Evolutionary conservation across 2,113 vertebrate genomes (phyloP), one percentile per base, ranked within the genome.

Genomic region (Talpa occidentalis): DNA sequence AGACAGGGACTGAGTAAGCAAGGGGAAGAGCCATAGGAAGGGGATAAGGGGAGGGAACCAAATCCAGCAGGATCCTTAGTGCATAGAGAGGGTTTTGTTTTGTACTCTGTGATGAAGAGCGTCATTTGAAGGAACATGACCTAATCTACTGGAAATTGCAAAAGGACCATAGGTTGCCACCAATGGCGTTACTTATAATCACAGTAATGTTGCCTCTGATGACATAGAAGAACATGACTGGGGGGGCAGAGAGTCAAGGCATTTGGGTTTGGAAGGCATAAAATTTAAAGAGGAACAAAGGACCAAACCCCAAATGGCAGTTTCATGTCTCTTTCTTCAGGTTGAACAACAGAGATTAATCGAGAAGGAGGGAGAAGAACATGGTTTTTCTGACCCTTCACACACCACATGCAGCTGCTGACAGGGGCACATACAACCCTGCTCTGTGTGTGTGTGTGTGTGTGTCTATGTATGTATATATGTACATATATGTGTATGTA

Each of bases 361-460:
- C 28, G 7, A 54, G 42, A 47, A 1, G 24, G 4, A 17, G 40
- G 44, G 24, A 42, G 28, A 15, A 0, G 7, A 72, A 24, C 59
- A 66, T 47, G 49, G n/a, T 24, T 67, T 37, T 52, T 44, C 52
- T 70, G 35, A 60, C 26, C 47, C 3, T 66, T 59, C 28, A 30
- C 17, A 2, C 1, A 5, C 28, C 66, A 32, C 3, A 1, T 24
- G 19, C 60, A 30, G 73, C 42, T 35, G 66, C 74, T 10, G 42
- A 42, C 35, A 5, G 0, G 0, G 4, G 32, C 24, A 28, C 40
- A 47, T 4, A 1, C 2, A 21, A 44, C 44, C 44, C n/a, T 44
- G 44, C 44, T 10, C 10, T 44, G 44, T 6, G 44, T 44, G 44
- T 10, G 44, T 44, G 10, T 10, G 10, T 44, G 44, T 44, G 44